phyloP scores from a whole-genome alignment of 2,888 invertebrate species.

The Automeris io region DNA sequence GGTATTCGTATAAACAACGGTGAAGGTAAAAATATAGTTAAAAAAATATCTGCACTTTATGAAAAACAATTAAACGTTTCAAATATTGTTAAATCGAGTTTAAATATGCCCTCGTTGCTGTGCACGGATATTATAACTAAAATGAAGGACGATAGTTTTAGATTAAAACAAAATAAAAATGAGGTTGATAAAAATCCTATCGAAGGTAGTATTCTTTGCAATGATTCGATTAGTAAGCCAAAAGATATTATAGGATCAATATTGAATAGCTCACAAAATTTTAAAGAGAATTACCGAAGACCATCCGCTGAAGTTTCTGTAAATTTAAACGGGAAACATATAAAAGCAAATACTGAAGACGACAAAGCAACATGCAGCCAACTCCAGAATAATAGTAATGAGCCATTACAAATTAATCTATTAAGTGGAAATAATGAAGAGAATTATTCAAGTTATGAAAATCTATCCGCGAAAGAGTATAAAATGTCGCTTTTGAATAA shows the following conservation, averaged over 20 bases:
- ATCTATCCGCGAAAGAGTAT: not conserved
- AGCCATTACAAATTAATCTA: not conserved
- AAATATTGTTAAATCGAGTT: not conserved
- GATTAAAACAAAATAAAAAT: too few species aligned
- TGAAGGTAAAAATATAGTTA: not conserved
- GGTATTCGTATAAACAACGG: conserved; percentile 32
- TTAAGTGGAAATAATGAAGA: not conserved
- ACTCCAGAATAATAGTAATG: not conserved
- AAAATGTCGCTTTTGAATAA: not conserved
- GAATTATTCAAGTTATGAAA: not conserved
- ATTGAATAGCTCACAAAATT: not conserved
- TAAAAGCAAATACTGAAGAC: not conserved
- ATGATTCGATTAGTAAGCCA: not conserved
- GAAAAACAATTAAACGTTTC: not conserved
- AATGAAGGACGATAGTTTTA: too few species aligned
- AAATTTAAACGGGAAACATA: not conserved
- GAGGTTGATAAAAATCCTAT: too few species aligned
- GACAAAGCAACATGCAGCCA: not conserved
- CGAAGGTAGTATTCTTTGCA: too few species aligned
- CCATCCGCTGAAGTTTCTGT: not conserved
- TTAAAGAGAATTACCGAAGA: not conserved
- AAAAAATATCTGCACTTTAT: not conserved
- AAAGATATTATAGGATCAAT: not conserved
- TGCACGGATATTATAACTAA: too few species aligned
- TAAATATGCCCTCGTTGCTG: too few species aligned